Conservation (phyloP, 2,113 vertebrate species). For the Psittacula cyanocephala region DNA sequence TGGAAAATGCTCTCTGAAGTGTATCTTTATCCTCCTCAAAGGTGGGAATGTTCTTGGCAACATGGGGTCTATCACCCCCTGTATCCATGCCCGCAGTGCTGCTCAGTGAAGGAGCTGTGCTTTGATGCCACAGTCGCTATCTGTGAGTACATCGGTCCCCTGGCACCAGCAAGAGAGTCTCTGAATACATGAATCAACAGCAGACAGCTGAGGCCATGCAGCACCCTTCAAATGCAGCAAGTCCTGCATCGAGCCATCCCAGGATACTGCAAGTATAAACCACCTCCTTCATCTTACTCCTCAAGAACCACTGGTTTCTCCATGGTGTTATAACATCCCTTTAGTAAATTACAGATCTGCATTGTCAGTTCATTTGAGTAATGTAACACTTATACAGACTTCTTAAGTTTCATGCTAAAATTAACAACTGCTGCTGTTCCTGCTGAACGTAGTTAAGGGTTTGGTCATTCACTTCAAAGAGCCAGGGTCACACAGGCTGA, state of each 20-base stretch:
- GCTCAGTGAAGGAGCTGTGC: neutral
- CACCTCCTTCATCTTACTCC: neutral
- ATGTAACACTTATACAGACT: neutral
- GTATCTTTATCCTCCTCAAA: neutral
- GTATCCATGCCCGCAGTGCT: accelerated
- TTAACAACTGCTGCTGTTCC: neutral
- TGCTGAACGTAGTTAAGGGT: neutral
- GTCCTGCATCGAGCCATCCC: accelerated
- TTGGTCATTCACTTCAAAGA: neutral
- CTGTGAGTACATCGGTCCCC: neutral
- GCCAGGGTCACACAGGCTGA: neutral
- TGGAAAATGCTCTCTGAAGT: neutral
- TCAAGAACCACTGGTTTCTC: neutral
- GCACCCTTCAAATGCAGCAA: neutral
- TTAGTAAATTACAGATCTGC: neutral
- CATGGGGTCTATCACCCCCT: neutral
- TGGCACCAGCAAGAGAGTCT: neutral
- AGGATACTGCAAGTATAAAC: neutral
- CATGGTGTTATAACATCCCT: neutral
- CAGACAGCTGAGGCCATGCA: neutral
- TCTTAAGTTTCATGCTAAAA: conserved; percentile 10
- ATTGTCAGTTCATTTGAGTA: neutral
- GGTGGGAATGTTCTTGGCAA: neutral
- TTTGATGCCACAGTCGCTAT: neutral
- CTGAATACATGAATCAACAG: neutral